Evolutionary conservation across 2,888 invertebrate species (phyloP).

Genomic region (Megaustenia siamemsis): DNA sequence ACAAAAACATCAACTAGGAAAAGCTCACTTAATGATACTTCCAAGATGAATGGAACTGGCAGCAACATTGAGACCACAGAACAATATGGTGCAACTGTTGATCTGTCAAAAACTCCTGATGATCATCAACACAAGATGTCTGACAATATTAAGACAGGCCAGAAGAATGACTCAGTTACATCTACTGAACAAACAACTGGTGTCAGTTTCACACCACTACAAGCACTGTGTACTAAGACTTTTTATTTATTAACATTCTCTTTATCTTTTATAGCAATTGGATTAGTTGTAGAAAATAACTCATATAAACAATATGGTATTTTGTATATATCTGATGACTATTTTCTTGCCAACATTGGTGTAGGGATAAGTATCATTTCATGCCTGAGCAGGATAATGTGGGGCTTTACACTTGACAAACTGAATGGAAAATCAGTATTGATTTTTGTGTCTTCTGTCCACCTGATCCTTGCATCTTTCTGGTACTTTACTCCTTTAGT

Average conservation of each 20-base stretch:
- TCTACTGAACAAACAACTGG: background rate
- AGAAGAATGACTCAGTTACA: background rate
- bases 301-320: conserved; percentile 42
- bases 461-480: background rate
- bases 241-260: conserved; percentile 19
- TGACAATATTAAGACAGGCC: background rate
- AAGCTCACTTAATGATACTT: background rate
- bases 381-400: background rate
- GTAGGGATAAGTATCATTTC: background rate
- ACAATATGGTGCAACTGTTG: background rate
- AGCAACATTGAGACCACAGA: background rate
- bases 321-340: conserved; percentile 22
- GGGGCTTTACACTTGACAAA: background rate
- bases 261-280: background rate
- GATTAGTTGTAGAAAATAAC: background rate
- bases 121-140: background rate
- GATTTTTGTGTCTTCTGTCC: background rate
- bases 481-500: conserved; percentile 28
- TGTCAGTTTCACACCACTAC: background rate
- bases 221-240: background rate
- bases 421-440: background rate
- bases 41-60: background rate
- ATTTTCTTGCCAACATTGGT: conserved; percentile 33
- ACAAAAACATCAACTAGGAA: background rate
- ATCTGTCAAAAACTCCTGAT: background rate